phyloP scores from a whole-genome alignment of 2,113 vertebrate species.

The Passer domesticus region DNA sequence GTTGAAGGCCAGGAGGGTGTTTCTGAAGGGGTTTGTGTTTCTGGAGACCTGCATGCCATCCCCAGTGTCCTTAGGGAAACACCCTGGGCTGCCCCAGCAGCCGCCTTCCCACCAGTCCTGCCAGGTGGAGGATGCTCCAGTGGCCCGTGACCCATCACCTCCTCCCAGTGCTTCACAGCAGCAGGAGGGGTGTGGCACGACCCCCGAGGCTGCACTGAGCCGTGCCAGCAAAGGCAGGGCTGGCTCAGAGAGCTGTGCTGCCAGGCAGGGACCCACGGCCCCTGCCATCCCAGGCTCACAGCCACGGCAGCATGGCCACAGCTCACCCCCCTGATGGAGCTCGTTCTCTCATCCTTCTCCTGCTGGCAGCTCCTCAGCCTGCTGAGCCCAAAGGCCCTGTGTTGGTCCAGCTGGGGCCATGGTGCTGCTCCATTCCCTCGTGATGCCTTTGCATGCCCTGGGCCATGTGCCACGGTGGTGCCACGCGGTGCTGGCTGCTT shows the following conservation, averaged over 20 bases:
- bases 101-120: fast-evolving
- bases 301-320: fast-evolving
- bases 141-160: neutral
- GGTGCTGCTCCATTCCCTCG: neutral
- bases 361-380: neutral
- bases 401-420: neutral
- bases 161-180: neutral
- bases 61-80: neutral
- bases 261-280: fast-evolving
- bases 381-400: neutral
- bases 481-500: neutral
- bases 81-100: fast-evolving
- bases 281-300: fast-evolving
- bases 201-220: neutral
- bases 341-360: neutral
- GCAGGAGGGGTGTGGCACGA: neutral
- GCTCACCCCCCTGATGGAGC: neutral
- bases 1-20: neutral
- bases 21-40: neutral
- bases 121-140: neutral
- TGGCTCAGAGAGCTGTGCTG: neutral
- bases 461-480: fast-evolving
- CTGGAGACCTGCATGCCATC: neutral
- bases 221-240: fast-evolving
- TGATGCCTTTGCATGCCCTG: neutral